Evolutionary conservation across 2,113 vertebrate genomes (phyloP).

Genomic region (Microcebus griseorufus): DNA sequence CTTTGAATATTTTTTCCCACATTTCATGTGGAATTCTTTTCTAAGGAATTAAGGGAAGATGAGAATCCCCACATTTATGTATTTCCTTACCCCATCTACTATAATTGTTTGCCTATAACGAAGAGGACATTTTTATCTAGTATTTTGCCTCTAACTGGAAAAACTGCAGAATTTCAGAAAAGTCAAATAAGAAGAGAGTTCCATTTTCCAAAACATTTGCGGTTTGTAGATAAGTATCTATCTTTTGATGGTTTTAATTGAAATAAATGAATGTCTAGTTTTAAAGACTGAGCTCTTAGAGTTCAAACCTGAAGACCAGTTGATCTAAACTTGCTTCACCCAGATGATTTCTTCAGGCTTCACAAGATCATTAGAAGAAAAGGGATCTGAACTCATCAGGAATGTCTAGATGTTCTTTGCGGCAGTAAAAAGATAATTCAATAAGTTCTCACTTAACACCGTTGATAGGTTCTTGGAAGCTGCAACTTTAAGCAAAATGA

Average conservation of each 20-base stretch:
- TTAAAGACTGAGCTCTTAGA: conserved; percentile 40
- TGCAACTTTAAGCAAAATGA: neutral
- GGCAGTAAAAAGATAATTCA: neutral
- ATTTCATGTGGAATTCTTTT: conserved; percentile 32
- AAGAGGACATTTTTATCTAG: conserved; percentile 5
- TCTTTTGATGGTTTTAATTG: conserved; percentile 48
- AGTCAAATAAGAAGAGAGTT: neutral
- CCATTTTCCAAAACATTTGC: neutral
- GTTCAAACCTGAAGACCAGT: conserved; percentile 51
- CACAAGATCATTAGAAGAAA: conserved; percentile 41
- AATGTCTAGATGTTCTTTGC: neutral
- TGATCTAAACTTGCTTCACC: conserved; percentile 52
- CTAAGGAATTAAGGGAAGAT: neutral
- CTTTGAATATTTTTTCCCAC: neutral
- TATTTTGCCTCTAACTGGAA: neutral
- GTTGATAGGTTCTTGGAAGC: neutral
- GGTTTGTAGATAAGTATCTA: conserved; percentile 26
- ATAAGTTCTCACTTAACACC: neutral
- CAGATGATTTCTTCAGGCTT: conserved; percentile 60
- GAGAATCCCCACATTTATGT: neutral
- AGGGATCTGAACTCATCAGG: conserved; percentile 40
- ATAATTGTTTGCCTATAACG: neutral
- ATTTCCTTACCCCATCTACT: neutral
- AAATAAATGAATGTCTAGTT: conserved; percentile 42
- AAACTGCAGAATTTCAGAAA: conserved; percentile 48